Conservation (phyloP, 2,888 invertebrate genomes). For the Brassicogethes aeneus region DNA sequence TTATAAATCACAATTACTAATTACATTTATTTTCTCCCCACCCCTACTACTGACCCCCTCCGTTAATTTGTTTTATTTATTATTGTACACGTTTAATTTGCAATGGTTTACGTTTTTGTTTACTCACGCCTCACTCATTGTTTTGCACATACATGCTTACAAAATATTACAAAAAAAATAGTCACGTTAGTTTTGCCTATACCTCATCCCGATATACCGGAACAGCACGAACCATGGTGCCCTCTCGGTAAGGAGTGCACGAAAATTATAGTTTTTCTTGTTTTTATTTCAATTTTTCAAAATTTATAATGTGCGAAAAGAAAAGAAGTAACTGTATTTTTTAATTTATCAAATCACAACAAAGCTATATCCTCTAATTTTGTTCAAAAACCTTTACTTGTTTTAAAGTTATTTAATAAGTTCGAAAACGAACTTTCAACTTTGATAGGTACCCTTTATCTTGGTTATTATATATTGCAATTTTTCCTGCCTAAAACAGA, state of each 20-base stretch:
- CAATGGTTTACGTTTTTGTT: neutral
- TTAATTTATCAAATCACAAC: too few relatives aligned
- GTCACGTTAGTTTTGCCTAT: conserved; percentile 71
- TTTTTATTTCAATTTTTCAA: too few relatives aligned
- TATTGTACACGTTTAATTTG: neutral
- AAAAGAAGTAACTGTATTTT: too few relatives aligned
- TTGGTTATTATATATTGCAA: too few relatives aligned
- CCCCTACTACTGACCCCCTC: neutral
- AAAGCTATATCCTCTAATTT: too few relatives aligned
- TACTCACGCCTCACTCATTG: conserved; percentile 2
- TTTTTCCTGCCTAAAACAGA: too few relatives aligned
- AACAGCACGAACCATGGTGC: conserved; percentile 87
- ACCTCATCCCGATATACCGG: conserved; percentile 78
- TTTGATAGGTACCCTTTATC: too few relatives aligned
- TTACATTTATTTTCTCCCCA: conserved; percentile 8
- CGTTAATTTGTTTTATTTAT: neutral
- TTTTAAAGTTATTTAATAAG: too few relatives aligned
- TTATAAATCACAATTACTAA: conserved; percentile 11
- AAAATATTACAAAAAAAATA: conserved; percentile 23
- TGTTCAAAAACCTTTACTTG: too few relatives aligned
- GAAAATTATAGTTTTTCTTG: too few relatives aligned
- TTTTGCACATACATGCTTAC: conserved; percentile 9
- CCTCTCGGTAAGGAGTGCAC: conserved; percentile 61
- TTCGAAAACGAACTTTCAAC: too few relatives aligned
- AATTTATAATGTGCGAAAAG: too few relatives aligned